Conservation (phyloP, 1,140 invertebrate genomes). For the Bombus pyrosoma region DNA sequence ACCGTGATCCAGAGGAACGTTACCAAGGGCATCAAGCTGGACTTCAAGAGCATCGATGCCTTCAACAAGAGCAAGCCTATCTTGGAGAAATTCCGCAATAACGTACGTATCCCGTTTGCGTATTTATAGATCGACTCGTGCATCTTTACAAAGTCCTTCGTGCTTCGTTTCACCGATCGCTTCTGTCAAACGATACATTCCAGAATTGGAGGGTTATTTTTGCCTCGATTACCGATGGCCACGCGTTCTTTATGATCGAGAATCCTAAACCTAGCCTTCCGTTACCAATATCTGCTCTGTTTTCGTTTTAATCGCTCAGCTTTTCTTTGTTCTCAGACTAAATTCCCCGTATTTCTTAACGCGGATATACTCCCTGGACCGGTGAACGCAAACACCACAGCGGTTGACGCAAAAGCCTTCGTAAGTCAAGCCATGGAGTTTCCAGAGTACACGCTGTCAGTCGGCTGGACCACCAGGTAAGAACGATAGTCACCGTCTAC, state of each 20-base stretch:
- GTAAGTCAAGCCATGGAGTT: slow-evolving; percentile 84
- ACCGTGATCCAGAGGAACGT: slow-evolving; percentile 83
- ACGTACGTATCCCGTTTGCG: slow-evolving; percentile 73
- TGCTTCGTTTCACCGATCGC: slow-evolving; percentile 6
- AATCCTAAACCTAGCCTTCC: not conserved
- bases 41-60: slow-evolving; percentile 93
- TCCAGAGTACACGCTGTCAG: slow-evolving; percentile 87
- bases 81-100: slow-evolving; percentile 79
- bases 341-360: slow-evolving; percentile 93
- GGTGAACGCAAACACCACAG: slow-evolving; percentile 83
- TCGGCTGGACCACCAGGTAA: slow-evolving; percentile 93
- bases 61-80: slow-evolving; percentile 86
- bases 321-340: slow-evolving; percentile 82
- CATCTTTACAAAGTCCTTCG: slow-evolving; percentile 1
- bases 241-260: not conserved
- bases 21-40: slow-evolving; percentile 48
- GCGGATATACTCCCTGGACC: slow-evolving; percentile 94
- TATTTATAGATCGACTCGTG: slow-evolving; percentile 29
- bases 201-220: not conserved
- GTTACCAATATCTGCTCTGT: not conserved
- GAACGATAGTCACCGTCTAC: slow-evolving; percentile 64
- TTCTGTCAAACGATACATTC: not conserved
- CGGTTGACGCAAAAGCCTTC: slow-evolving; percentile 88
- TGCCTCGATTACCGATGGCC: not conserved
- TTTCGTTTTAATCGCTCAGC: not conserved